phyloP scores from a whole-genome alignment of 2,113 vertebrate species.

The Electrona antarctica region DNA sequence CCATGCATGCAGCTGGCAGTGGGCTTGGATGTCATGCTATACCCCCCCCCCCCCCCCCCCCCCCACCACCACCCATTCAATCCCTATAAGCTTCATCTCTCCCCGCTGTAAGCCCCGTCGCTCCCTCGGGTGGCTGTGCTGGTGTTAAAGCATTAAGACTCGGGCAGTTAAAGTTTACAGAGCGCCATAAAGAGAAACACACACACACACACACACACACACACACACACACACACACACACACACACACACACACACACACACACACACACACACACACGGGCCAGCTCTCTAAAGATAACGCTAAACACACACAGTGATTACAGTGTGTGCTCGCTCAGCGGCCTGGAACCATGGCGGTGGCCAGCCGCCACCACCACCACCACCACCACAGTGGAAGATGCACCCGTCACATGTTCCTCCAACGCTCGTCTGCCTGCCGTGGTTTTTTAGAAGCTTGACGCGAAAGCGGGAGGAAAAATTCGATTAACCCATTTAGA shows the following conservation, averaged over 20 bases:
- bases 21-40: no score
- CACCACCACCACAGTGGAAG: constrained; percentile 14
- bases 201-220: constrained; percentile 25
- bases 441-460: no score
- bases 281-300: constrained; percentile 73
- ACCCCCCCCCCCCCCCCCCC: constrained; percentile 16
- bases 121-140: constrained; percentile 68
- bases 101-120: constrained; percentile 45
- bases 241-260: constrained; percentile 36
- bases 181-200: constrained; percentile 71
- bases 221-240: constrained; percentile 40
- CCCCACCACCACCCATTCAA: constrained; percentile 52
- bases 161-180: constrained; percentile 77
- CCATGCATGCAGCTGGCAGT: neutral
- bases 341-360: constrained; percentile 57
- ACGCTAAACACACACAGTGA: constrained; percentile 76
- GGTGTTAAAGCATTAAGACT: constrained; percentile 67
- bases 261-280: constrained; percentile 38
- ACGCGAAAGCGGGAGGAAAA: no score
- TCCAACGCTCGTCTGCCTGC: no score
- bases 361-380: constrained; percentile 30
- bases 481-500: no score
- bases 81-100: constrained; percentile 61
- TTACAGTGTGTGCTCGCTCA: constrained; percentile 63
- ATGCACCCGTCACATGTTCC: no score